Conservation (phyloP, 2,888 invertebrate genomes). For the Scaptomyza caliginosa region DNA sequence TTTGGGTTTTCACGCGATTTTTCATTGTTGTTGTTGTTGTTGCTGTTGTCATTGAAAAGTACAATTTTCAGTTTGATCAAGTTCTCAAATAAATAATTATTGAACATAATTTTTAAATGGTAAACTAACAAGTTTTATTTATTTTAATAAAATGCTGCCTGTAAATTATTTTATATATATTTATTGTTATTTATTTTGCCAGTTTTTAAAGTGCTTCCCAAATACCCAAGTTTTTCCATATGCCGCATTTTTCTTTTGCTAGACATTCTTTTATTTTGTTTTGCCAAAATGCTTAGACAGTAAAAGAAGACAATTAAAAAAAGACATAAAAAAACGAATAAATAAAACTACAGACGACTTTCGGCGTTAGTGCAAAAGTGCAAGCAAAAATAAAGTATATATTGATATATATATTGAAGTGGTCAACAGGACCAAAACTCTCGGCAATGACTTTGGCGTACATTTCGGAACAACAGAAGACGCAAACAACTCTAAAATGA, state of each 20-base stretch:
- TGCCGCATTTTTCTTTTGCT: constrained; percentile 30
- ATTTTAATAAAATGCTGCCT: constrained; percentile 81
- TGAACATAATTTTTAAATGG: constrained; percentile 33
- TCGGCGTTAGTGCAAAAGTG: constrained; percentile 62
- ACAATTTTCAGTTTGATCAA: constrained; percentile 57
- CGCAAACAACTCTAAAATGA: constrained; percentile 48
- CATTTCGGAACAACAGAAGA: constrained; percentile 66
- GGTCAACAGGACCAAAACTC: constrained; percentile 45
- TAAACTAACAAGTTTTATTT: constrained; percentile 42
- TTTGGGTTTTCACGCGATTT: constrained; percentile 66
- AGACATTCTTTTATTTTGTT: constrained; percentile 49
- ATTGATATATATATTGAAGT: constrained; percentile 26
- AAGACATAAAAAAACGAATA: constrained; percentile 17
- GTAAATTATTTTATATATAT: constrained; percentile 79
- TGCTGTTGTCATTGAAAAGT: constrained; percentile 59
- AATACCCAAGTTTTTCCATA: constrained; percentile 34
- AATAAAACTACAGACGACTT: constrained; percentile 50
- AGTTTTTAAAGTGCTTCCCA: constrained; percentile 48
- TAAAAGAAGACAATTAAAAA: constrained; percentile 26
- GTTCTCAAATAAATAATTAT: constrained; percentile 33
- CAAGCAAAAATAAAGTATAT: constrained; percentile 28
- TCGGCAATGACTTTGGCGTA: constrained; percentile 75
- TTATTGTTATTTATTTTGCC: constrained; percentile 38
- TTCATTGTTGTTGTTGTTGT: constrained; percentile 46
- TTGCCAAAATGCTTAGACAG: constrained; percentile 67